Conservation (phyloP, 2,797 vertebrate genomes). For the Notolabrus celidotus region DNA sequence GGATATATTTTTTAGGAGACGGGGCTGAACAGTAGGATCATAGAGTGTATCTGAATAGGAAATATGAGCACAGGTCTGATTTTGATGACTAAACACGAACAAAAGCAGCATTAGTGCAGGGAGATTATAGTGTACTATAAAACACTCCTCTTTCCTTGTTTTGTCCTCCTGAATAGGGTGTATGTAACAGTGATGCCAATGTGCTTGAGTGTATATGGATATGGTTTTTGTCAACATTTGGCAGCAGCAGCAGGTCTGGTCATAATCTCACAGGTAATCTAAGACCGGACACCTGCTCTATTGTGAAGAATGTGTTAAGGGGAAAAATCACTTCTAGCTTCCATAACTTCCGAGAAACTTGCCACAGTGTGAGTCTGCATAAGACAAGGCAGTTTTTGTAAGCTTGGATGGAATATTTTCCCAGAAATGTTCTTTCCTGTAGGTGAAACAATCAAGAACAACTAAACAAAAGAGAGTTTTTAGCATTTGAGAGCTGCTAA, state of each 20-base stretch:
- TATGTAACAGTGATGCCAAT: constrained; percentile 40
- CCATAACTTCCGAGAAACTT: constrained; percentile 12
- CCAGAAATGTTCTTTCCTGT: constrained; percentile 30
- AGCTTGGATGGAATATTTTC: constrained; percentile 27
- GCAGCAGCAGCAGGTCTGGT: constrained; percentile 48
- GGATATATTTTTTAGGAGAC: constrained; percentile 10
- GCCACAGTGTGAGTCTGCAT: constrained; percentile 5
- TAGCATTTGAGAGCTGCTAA: constrained; percentile 24
- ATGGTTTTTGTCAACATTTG: constrained; percentile 48
- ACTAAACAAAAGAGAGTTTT: constrained; percentile 24
- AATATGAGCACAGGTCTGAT: constrained; percentile 57
- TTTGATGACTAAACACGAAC: constrained; percentile 51
- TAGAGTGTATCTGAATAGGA: constrained; percentile 49
- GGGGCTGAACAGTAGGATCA: constrained; percentile 13
- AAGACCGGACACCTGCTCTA: constrained; percentile 68
- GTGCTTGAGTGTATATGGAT: constrained; percentile 20
- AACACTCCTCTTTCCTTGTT: constrained; percentile 37
- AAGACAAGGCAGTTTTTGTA: constrained; percentile 32
- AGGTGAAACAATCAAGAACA: constrained; percentile 18
- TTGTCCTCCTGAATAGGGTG: constrained; percentile 48
- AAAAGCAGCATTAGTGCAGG: constrained; percentile 58
- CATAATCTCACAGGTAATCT: constrained; percentile 74
- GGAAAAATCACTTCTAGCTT: constrained; percentile 30
- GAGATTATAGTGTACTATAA: constrained; percentile 40
- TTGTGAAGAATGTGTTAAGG: constrained; percentile 46